Base-by-base conservation (phyloP, 2,113 vertebrate genomes). In the Strix aluco region DNA sequence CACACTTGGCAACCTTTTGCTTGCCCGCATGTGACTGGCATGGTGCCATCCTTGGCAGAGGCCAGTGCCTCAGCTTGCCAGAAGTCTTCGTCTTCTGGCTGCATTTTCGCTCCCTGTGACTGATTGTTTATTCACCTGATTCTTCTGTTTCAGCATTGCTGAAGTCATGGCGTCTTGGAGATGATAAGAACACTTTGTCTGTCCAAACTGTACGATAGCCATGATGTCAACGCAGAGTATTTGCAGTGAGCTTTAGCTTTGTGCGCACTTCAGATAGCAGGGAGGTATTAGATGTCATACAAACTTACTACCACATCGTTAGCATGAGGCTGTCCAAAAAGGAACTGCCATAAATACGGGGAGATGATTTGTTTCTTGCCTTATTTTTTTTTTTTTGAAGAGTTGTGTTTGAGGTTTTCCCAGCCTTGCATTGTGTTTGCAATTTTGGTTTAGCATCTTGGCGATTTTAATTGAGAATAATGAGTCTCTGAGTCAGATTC, bases 61-160 rank as follows among this genome's bases (percentile, higher is more conserved):
- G 83, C 81, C 9, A 3, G 22, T 25, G 73, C 87, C 78, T 93
- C 58, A 2, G 62, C 98, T 98, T 99, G 98, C 99, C 98, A 98
- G 98, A 97, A 98, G 94, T 87, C 94, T 96, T 95, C 77, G 77
- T 92, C 81, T 71, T 57, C 92, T 92, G 65, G 92, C 94, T 44
- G 11, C 44, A 1, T 82, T 94, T 80, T 87, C 84, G 9, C 81
- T 82, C 87, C 44, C 75, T 91, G 54, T 73, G 94, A 92, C 95
- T 55, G 42, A 54, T 87, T 89, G 84, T 96, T 95, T 95, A 65
- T 96, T 96, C 95, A 97, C 96, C 95, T 95, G 94, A 97, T 94
- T 86, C 84, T 61, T 89, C 34, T 86, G 40, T 92, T 92, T 84
- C 81, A 27, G 54, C 46, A 1, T 54, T 20, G 90, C 92, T 80